Conservation (phyloP, 1,140 invertebrate species). For the Anoplophora glabripennis region DNA sequence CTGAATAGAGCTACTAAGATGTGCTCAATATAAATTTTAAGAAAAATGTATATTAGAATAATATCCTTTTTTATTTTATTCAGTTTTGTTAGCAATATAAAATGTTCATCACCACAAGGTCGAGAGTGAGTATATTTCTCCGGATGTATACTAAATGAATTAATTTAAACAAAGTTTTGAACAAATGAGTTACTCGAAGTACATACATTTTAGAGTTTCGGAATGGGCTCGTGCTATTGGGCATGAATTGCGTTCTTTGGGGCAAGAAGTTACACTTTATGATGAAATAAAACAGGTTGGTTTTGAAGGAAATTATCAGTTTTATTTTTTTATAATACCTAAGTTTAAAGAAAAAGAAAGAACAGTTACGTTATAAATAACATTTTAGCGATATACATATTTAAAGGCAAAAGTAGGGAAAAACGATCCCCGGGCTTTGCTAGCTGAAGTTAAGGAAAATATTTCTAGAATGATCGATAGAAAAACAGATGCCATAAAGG, state of each 20-base stretch:
- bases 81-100: not conserved
- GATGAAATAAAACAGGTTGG: constrained; percentile 41
- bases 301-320: constrained; percentile 7
- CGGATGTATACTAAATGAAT: not conserved
- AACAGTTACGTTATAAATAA: not conserved
- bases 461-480: constrained; percentile 73
- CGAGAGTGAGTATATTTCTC: constrained; percentile 28
- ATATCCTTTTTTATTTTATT: not conserved
- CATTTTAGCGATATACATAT: constrained; percentile 67
- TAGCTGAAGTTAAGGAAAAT: constrained; percentile 70
- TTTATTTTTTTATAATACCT: constrained; percentile 1
- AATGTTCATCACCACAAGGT: constrained; percentile 29
- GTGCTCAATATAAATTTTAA: not conserved
- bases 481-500: constrained; percentile 79
- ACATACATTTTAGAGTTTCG: constrained; percentile 31
- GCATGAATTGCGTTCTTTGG: constrained; percentile 40
- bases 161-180: constrained; percentile 7
- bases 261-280: constrained; percentile 40
- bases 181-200: not conserved
- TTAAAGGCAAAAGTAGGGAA: constrained; percentile 70
- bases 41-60: not conserved
- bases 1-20: too few species aligned
- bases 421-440: constrained; percentile 71
- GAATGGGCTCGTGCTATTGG: constrained; percentile 45
- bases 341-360: constrained; percentile 1